Percentiles rank a stretch among this genome's conserved stretches.
Evolutionary conservation across 2,113 vertebrate species (phyloP).

Genomic region (Aplodontia rufa): DNA sequence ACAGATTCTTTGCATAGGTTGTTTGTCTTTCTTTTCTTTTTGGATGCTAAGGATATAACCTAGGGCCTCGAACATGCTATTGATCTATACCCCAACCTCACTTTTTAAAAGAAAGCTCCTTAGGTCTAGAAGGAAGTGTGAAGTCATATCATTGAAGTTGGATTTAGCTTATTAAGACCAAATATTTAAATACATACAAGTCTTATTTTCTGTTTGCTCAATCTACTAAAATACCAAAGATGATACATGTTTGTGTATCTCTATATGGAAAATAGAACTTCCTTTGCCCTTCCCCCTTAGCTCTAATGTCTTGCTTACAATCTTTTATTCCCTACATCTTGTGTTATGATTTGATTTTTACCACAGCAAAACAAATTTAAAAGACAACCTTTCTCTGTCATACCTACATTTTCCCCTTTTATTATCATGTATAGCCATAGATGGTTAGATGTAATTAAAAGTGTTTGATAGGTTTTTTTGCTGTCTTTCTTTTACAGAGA

Average conservation of each 20-base stretch:
- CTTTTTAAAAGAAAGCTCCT: slow-evolving; percentile 43
- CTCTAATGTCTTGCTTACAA: background rate
- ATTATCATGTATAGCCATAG: background rate
- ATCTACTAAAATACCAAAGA: background rate
- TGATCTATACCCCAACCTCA: background rate
- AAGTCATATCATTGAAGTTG: background rate
- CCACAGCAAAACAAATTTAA: background rate
- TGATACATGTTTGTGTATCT: background rate
- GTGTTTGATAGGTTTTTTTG: background rate
- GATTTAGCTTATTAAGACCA: background rate
- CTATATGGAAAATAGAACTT: background rate
- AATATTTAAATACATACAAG: background rate
- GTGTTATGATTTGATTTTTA: background rate
- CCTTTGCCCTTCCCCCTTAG: background rate
- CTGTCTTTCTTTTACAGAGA: slow-evolving; percentile 9
- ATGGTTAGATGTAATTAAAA: background rate
- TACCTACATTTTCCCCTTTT: background rate
- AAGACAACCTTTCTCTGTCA: background rate
- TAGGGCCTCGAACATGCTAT: background rate
- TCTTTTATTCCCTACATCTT: background rate
- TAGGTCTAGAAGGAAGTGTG: background rate
- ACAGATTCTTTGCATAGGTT: background rate
- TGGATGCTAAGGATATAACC: background rate
- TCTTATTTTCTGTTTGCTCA: background rate
- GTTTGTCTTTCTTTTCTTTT: slow-evolving; percentile 46